These are phyloP conservation scores for Lophotis ruficrista DNA, from an alignment of 2,113 vertebrate species.

Conservation along the genomic window DNA sequence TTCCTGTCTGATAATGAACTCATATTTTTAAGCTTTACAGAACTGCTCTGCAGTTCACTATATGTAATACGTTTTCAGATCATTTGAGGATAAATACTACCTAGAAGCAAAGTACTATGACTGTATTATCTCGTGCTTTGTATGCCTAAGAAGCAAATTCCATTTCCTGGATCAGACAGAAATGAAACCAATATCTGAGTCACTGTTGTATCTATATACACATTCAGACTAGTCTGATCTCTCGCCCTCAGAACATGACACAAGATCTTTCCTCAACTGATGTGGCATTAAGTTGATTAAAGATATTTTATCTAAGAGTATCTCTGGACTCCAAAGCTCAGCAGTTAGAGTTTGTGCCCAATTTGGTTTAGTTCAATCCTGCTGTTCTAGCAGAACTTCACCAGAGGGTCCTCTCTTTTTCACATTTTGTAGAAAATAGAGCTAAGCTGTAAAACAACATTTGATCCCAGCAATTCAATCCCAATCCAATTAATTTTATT, in stretches of 20 bases:
- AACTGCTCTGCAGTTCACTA: not conserved
- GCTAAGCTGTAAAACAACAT: not conserved
- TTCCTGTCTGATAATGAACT: not conserved
- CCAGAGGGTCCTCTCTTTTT: not conserved
- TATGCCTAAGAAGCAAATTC: not conserved
- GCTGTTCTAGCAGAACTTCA: not conserved
- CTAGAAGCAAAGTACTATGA: conserved; percentile 8
- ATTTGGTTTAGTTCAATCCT: conserved; percentile 39
- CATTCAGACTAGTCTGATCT: conserved; percentile 30
- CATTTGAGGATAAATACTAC: conserved; percentile 7
- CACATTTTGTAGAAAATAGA: not conserved
- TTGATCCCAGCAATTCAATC: not conserved
- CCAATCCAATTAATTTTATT: not conserved
- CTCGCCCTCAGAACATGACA: conserved; percentile 13
- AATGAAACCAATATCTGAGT: conserved; percentile 31
- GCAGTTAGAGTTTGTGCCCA: conserved; percentile 6
- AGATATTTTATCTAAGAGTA: conserved; percentile 34
- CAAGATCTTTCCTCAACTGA: not conserved
- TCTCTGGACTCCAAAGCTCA: conserved; percentile 17
- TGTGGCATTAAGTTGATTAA: conserved; percentile 25
- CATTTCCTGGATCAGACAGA: conserved; percentile 46
- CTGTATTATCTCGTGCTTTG: not conserved
- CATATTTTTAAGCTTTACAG: not conserved
- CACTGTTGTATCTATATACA: conserved; percentile 13
- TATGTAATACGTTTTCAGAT: conserved; percentile 30